Conservation (phyloP, 2,113 vertebrate species). For the Hippocampus zosterae region DNA sequence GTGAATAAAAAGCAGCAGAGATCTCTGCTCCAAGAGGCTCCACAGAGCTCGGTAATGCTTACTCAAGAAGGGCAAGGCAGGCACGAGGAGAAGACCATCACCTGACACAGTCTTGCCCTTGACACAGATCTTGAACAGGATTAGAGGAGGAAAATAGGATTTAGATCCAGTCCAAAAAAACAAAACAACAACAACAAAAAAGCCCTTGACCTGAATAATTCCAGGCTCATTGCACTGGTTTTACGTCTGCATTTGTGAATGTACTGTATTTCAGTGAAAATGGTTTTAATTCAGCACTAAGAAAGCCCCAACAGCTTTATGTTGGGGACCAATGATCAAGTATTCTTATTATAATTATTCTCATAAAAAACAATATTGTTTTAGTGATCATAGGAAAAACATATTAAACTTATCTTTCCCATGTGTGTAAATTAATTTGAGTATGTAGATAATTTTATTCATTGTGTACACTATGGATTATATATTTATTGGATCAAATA, state of each 20-base stretch:
- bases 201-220: too few relatives aligned
- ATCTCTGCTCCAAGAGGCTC: constrained; percentile 60
- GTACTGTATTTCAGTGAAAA: neutral
- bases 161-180: neutral
- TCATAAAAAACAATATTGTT: too few relatives aligned
- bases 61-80: constrained; percentile 35
- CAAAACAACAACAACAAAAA: too few relatives aligned
- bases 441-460: too few relatives aligned
- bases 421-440: too few relatives aligned
- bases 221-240: neutral
- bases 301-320: neutral
- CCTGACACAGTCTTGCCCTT: constrained; percentile 36
- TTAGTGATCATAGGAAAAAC: too few relatives aligned
- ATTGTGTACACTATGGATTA: too few relatives aligned
- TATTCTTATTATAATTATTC: too few relatives aligned
- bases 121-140: constrained; percentile 37
- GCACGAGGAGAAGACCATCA: constrained; percentile 43
- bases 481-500: too few relatives aligned
- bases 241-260: neutral
- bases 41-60: constrained; percentile 52
- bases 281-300: neutral
- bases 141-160: neutral
- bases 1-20: constrained; percentile 64
- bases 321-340: too few relatives aligned
- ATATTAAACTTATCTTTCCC: too few relatives aligned